phyloP scores from a whole-genome alignment of 2,888 invertebrate species.

The Halocaridina rubra region DNA sequence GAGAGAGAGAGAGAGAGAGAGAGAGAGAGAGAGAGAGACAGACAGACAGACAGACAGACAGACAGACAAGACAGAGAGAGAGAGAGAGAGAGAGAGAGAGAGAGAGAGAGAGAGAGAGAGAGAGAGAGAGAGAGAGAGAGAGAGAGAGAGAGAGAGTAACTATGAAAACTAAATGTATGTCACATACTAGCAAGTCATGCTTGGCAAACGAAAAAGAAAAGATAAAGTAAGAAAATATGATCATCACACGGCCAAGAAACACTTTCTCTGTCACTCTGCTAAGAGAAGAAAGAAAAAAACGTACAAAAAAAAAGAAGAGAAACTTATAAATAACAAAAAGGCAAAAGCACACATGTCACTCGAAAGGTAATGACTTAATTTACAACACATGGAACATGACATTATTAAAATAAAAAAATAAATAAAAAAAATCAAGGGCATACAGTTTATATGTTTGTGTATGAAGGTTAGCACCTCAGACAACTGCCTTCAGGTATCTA shows the following conservation, averaged over 20 bases:
- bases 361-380: background rate
- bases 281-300: background rate
- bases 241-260: no score
- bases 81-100: background rate
- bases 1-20: no score
- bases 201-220: no score
- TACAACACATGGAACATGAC: background rate
- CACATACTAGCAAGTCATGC: no score
- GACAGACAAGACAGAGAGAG: background rate
- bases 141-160: conserved; percentile 16
- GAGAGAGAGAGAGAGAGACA: background rate
- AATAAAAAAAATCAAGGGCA: background rate
- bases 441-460: no score
- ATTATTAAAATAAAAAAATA: background rate
- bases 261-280: no score
- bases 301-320: background rate
- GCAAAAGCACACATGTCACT: no score
- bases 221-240: no score
- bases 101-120: background rate
- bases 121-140: conserved; percentile 16
- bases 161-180: no score
- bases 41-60: background rate
- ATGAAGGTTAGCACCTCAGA: no score
- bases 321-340: background rate
- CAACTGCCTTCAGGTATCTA: no score